A percentile compares a stretch with the other conserved stretches of the same genome.
phyloP scores from a whole-genome alignment of 2,113 vertebrate species.

The Melanocharis versteri region DNA sequence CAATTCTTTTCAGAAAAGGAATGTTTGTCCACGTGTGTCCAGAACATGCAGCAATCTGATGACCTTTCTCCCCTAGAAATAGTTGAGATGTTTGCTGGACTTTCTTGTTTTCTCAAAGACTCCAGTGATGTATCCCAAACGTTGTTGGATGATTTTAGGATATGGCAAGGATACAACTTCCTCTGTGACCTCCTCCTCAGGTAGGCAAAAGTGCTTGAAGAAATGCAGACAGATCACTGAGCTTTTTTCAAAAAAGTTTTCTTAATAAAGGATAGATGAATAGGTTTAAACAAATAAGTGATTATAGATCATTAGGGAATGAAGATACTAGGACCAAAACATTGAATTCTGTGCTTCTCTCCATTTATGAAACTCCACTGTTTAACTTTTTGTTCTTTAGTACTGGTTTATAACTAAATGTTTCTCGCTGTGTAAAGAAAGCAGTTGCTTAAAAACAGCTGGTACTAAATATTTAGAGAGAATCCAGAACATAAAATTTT shows the following conservation, averaged over 20 bases:
- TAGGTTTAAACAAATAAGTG: neutral
- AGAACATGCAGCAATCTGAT: constrained; percentile 99
- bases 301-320: neutral
- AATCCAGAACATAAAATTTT: neutral
- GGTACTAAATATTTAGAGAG: neutral
- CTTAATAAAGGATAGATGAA: neutral
- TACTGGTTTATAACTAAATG: neutral
- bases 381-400: neutral
- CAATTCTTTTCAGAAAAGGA: constrained; percentile 88
- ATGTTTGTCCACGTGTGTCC: constrained; percentile 92
- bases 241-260: neutral
- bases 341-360: neutral
- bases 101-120: constrained; percentile 98
- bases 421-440: neutral
- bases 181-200: constrained; percentile 96
- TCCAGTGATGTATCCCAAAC: constrained; percentile 97
- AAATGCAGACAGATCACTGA: neutral
- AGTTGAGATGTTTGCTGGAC: constrained; percentile 96
- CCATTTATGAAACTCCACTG: neutral
- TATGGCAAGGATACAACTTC: constrained; percentile 97
- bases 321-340: neutral
- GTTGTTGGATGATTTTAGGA: constrained; percentile 93
- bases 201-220: constrained; percentile 65
- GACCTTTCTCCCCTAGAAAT: constrained; percentile 95
- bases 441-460: neutral